These are phyloP conservation scores for Diacarnus erythraeanus DNA, from an alignment of 37 sponge, comb jelly and placozoan genomes.

Conservation along the genomic window DNA sequence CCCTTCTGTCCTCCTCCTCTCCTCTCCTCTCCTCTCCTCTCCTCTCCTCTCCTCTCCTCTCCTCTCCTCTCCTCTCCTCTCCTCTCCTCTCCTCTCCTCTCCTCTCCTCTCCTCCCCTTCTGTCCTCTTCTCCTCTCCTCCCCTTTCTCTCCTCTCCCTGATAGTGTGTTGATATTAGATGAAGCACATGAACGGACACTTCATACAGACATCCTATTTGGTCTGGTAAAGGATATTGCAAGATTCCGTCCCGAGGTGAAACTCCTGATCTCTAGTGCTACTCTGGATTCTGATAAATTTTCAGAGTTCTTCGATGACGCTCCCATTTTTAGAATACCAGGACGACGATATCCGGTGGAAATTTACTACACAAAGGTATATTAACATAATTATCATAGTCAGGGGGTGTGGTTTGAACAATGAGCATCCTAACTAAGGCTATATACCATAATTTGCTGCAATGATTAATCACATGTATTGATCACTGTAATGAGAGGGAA, in stretches of 20 bases:
- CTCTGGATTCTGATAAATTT: conserved; percentile 97
- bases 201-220: conserved; percentile 98
- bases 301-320: conserved; percentile 99
- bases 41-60: not conserved
- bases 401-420: not conserved
- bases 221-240: conserved; percentile 97
- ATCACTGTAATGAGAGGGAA: too few relatives aligned
- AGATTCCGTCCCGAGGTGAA: conserved; percentile 95
- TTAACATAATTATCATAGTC: not conserved
- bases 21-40: not conserved
- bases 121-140: not conserved
- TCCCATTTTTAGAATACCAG: conserved; percentile 97
- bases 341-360: conserved; percentile 97
- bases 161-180: conserved; percentile 44
- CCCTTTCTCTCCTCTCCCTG: not conserved
- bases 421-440: not conserved
- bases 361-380: conserved; percentile 95
- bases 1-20: not conserved
- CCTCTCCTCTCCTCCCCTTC: not conserved
- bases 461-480: too few relatives aligned
- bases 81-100: too few relatives aligned
- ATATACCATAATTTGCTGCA: not conserved
- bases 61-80: conserved; percentile 2
- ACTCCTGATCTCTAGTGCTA: conserved; percentile 98
- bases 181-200: conserved; percentile 99